Evolutionary conservation across 2,888 invertebrate species (phyloP).

Genomic region (Linnaemya tessellans): DNA sequence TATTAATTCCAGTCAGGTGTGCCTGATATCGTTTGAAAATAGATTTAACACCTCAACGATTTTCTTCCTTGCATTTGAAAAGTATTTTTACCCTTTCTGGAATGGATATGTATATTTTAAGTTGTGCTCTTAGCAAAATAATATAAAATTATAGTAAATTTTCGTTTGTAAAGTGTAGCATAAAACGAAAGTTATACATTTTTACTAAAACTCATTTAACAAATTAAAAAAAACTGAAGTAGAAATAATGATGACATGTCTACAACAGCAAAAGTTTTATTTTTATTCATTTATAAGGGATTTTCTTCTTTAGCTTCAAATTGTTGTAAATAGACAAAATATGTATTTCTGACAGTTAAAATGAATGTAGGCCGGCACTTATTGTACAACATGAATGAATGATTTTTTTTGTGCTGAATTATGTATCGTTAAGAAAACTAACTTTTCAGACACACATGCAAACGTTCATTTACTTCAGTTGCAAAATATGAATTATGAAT

Average conservation of each 20-base stretch:
- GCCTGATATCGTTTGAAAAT: too few relatives aligned
- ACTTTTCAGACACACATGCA: constrained; percentile 36
- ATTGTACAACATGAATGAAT: constrained; percentile 58
- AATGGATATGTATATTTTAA: too few relatives aligned
- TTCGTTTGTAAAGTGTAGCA: background rate
- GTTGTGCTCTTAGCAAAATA: background rate
- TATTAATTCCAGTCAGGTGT: background rate
- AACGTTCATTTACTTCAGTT: background rate
- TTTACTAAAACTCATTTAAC: constrained; percentile 43
- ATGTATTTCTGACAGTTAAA: constrained; percentile 65
- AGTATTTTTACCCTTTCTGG: too few relatives aligned
- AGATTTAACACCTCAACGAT: too few relatives aligned
- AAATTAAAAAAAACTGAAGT: constrained; percentile 29
- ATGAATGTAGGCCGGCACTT: constrained; percentile 73
- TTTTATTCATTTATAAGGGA: constrained; percentile 27
- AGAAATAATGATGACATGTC: constrained; percentile 62
- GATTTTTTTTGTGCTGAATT: constrained; percentile 39
- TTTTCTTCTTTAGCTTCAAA: constrained; percentile 18
- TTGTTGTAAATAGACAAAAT: constrained; percentile 52
- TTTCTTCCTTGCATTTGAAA: too few relatives aligned
- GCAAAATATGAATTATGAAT: constrained; percentile 61
- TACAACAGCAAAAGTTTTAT: constrained; percentile 47
- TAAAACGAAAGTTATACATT: constrained; percentile 24
- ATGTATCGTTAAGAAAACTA: constrained; percentile 59
- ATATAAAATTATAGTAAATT: background rate